Evolutionary conservation across 2,113 vertebrate genomes (phyloP), one percentile per base, ranked within the genome.

Genomic region (Hippocampus abdominalis): DNA sequence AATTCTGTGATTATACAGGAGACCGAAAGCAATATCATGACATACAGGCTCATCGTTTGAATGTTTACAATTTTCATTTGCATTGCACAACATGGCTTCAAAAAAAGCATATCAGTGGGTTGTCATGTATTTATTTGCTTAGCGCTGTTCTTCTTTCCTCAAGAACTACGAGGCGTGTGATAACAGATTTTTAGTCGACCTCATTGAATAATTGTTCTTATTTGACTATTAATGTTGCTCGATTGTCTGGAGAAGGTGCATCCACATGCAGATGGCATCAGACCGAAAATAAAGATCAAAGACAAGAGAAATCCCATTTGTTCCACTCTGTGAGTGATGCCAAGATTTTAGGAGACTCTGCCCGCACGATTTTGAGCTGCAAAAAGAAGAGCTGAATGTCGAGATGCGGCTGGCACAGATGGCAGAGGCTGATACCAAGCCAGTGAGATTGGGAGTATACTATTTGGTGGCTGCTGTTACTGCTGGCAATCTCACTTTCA

Each of bases 271-370:
- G 90, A 91, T 90, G 87, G 86, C 84, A 87, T 90, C 86, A 76
- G 81, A 81, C 83, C 84, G 85, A 88, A 90, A 91, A 86, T 85
- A 88, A 89, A 89, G 89, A 92, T 91, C 91, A 92, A 92, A 91
- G 87, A 83, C 76, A 75, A 82, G 78, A 83, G 80, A 90, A 92
- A 91, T 91, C 86, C 81, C 86, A 89, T 91, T 89, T 84, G 89
- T 89, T 91, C 85, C 84, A 80, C 74, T 90, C 81, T 63, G 81
- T 73, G 84, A 79, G 77, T 81, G 78, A 82, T 86, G 69, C 81
- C 71, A 78, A 77, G 79, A 81, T 84, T 89, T 90, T 83, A 82
- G 81, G 73, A 84, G 79, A 84, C 76, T 79, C 79, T 86, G 74
- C 74, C 81, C 75, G 80, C 80, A 72, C 64, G 27, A 75, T 87